Conservation (phyloP, 2,113 vertebrate species). For the Psittacara wagleri region DNA sequence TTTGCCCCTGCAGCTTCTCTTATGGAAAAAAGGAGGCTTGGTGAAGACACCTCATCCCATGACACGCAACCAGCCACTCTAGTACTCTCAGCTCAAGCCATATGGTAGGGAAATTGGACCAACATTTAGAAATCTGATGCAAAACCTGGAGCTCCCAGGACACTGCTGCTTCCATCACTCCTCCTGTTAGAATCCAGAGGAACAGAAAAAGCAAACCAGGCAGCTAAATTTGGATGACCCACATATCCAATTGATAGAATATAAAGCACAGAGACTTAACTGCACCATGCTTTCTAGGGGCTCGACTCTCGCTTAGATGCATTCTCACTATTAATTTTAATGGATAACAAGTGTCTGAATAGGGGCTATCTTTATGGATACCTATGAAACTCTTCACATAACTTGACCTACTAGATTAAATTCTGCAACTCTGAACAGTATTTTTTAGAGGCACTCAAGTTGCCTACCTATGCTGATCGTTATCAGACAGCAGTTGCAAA, state of each 20-base stretch:
- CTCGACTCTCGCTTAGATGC: background rate
- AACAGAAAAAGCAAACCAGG: background rate
- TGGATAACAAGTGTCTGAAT: background rate
- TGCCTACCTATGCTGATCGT: background rate
- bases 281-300: background rate
- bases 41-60: background rate
- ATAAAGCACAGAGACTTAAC: conserved; percentile 6
- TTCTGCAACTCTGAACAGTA: background rate
- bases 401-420: background rate
- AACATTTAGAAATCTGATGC: background rate
- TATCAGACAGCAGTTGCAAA: background rate
- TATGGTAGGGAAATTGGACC: background rate
- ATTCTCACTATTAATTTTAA: background rate
- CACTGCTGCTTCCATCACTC: background rate
- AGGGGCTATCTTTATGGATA: background rate
- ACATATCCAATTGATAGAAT: background rate
- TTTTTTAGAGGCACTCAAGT: background rate
- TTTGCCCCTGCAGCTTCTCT: background rate
- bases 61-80: background rate
- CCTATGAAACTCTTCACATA: background rate
- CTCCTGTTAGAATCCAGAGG: background rate
- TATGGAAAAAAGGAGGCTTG: background rate
- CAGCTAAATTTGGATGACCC: conserved; percentile 12
- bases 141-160: background rate
- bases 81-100: background rate